Evolutionary conservation across 2,797 vertebrate species (phyloP).

Genomic region (Cetoscarus ocellatus): DNA sequence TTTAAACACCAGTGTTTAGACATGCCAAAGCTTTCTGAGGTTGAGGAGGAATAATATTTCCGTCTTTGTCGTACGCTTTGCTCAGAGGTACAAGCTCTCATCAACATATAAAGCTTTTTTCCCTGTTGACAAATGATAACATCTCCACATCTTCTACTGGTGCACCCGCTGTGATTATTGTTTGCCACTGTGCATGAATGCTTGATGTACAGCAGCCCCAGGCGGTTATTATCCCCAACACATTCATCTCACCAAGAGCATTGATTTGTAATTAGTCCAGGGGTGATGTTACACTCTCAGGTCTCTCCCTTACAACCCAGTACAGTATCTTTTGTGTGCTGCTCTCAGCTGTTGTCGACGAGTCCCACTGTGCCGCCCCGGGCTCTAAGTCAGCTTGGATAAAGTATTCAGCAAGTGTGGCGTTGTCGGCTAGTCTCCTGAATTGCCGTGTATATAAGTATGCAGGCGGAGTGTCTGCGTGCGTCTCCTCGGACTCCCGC

Average conservation of each 20-base stretch:
- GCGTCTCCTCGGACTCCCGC: constrained; percentile 44
- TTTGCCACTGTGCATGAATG: constrained; percentile 57
- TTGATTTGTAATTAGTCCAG: constrained; percentile 79
- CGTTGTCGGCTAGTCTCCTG: constrained; percentile 56
- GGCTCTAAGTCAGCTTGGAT: constrained; percentile 60
- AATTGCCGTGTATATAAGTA: constrained; percentile 66
- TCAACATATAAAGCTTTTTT: constrained; percentile 13
- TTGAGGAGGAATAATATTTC: constrained; percentile 50
- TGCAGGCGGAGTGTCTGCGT: constrained; percentile 58
- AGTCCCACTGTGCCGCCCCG: constrained; percentile 52
- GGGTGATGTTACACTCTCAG: constrained; percentile 56
- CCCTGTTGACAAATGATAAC: constrained; percentile 46
- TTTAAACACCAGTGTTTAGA: constrained; percentile 67
- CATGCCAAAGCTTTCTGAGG: constrained; percentile 40
- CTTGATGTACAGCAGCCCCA: constrained; percentile 50
- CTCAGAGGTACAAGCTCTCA: constrained; percentile 31
- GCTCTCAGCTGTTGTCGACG: constrained; percentile 54
- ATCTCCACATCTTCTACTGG: constrained; percentile 56
- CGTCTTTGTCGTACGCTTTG: constrained; percentile 26
- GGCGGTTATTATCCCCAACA: constrained; percentile 59
- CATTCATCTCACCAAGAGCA: constrained; percentile 67
- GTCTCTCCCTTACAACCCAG: constrained; percentile 56
- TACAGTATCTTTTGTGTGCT: constrained; percentile 54
- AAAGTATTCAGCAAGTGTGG: constrained; percentile 59
- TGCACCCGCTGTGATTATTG: constrained; percentile 58